These are phyloP conservation scores for Gambusia affinis DNA, from an alignment of 2,113 vertebrate species.

Conservation along the genomic window DNA sequence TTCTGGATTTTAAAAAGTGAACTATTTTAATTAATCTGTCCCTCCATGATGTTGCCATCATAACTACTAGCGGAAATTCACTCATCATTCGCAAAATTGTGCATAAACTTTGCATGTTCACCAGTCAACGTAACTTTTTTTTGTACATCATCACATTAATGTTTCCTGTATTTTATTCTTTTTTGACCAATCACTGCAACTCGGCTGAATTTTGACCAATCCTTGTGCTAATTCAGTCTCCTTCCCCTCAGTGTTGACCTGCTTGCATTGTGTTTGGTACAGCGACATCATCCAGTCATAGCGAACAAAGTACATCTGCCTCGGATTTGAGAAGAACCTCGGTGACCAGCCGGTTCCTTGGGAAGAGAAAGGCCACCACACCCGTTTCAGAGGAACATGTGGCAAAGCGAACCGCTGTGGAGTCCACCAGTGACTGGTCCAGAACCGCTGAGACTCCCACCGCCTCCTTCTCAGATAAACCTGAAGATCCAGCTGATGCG, in stretches of 20 bases:
- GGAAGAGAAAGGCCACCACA: constrained; percentile 68
- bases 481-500: not conserved
- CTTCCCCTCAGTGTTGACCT: not conserved
- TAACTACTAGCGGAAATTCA: too few relatives aligned
- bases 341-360: constrained; percentile 53
- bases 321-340: constrained; percentile 25
- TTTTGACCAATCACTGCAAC: too few relatives aligned
- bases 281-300: constrained; percentile 44
- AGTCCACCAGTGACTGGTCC: not conserved
- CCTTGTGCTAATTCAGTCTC: not conserved
- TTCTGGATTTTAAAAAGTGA: too few relatives aligned
- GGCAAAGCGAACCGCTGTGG: constrained; percentile 39
- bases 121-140: too few relatives aligned
- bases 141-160: too few relatives aligned
- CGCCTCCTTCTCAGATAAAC: constrained; percentile 30
- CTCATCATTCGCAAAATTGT: too few relatives aligned
- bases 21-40: too few relatives aligned
- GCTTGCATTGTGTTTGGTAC: constrained; percentile 14
- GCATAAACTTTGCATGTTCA: too few relatives aligned
- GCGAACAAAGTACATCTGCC: constrained; percentile 11
- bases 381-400: constrained; percentile 40
- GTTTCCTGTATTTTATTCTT: too few relatives aligned
- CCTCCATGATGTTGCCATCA: too few relatives aligned
- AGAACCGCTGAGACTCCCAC: constrained; percentile 13
- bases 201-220: too few relatives aligned